Percentiles rank a stretch among this genome's conserved stretches.
Evolutionary conservation across 2,113 vertebrate species (phyloP).

Genomic region (Myiopsitta monachus): DNA sequence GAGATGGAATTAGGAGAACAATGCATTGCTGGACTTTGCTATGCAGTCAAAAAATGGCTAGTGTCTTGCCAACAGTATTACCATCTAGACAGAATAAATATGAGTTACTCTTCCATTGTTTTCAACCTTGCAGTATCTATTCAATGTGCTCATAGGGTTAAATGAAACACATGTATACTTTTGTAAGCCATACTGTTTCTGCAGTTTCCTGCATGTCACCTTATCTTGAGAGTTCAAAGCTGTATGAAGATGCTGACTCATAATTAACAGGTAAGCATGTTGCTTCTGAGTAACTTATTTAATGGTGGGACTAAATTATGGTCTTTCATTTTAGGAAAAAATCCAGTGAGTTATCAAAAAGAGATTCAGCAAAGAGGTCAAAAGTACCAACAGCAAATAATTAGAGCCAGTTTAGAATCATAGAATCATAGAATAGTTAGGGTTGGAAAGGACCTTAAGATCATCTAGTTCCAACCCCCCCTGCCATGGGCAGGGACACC

Average conservation of each 20-base stretch:
- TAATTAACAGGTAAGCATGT: fast-evolving
- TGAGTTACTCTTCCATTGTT: not conserved
- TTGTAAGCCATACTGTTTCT: not conserved
- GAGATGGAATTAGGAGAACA: not conserved
- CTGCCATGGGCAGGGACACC: too few relatives aligned
- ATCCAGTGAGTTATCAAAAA: not conserved
- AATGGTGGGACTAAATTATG: not conserved
- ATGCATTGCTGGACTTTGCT: not conserved
- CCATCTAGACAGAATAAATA: not conserved
- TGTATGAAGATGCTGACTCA: not conserved
- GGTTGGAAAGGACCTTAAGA: too few relatives aligned
- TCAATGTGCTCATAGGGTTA: not conserved
- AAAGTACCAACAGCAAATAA: not conserved
- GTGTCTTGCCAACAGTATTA: not conserved
- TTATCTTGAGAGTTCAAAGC: not conserved
- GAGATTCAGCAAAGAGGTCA: not conserved
- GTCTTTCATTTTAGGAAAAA: not conserved
- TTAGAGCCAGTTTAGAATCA: not conserved
- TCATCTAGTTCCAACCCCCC: too few relatives aligned
- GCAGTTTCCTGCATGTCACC: not conserved
- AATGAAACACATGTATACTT: not conserved
- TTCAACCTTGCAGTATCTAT: not conserved
- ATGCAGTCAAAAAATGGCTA: not conserved
- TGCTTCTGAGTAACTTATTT: not conserved
- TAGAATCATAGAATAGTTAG: too few relatives aligned